Base-by-base conservation (phyloP, 2,797 vertebrate species). In the Tolypeutes matacus region DNA sequence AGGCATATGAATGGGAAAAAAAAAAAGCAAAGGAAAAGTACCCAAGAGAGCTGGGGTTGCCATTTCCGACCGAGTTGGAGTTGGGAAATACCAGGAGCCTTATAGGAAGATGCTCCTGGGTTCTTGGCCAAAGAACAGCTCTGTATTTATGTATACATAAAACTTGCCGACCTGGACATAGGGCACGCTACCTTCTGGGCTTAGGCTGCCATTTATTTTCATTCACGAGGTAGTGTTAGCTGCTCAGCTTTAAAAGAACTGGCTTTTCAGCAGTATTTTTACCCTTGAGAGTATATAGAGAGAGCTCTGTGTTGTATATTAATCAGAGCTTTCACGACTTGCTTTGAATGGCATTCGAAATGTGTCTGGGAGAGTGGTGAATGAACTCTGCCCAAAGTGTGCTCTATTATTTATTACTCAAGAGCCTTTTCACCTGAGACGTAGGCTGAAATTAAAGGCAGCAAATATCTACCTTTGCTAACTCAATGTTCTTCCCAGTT, bases 261-360 rank as follows among this genome's bases (percentile, higher is more conserved):
- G 88, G n/a, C 93, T 96, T 96, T 95, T 96, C 97, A 96, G 97
- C 80, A 96, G 93, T 92, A 89, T 97, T 94, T 95, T 92, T 86
- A 93, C 97, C 80, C 95, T 67, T 77, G 95, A 93, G 97, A 95
- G 92, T 75, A 56, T 49, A n/a, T 7, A 20, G 0, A 76, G 96
- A 94, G 96, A 92, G 88, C 62, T 92, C 95, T 78, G 95, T 89
- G 93, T 90, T 96, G 96, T 95, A 62, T 97, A 94, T 96, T 97
- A 96, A 97, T 93, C 92, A 96, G 96, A 81, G 72, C 88, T 81
- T 89, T 36, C n/a, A 49, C 7, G 36, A 65, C 93, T 95, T 6
- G 7, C 96, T 96, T 56, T 91, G 85, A 94, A 90, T 95, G 86
- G 93, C 96, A 60, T 31, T 85, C 3, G 34, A 69, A 70, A 62